phyloP scores from a whole-genome alignment of 2,888 invertebrate species.

The Calameuta pallipes region DNA sequence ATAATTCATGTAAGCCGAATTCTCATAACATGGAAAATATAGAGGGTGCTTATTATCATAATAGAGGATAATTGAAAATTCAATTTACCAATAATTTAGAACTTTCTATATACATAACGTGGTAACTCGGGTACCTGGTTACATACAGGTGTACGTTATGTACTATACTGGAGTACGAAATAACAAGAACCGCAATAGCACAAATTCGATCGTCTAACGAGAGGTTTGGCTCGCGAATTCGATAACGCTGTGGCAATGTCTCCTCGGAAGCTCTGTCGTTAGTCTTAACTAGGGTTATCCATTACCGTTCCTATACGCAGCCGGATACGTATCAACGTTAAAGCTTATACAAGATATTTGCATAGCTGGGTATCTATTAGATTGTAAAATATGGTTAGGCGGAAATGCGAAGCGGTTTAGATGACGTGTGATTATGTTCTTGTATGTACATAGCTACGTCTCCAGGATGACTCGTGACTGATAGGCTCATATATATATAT shows the following conservation, averaged over 20 bases:
- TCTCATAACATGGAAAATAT: not conserved
- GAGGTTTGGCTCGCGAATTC: not conserved
- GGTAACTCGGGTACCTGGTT: not conserved
- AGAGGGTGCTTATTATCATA: not conserved
- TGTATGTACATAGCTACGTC: not conserved
- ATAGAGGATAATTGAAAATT: not conserved
- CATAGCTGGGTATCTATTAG: not conserved
- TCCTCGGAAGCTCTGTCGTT: not conserved
- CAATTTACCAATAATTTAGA: not conserved
- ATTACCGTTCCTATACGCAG: not conserved
- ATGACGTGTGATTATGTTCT: not conserved
- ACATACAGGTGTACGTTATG: not conserved
- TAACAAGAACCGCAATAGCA: not conserved
- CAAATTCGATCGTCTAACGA: not conserved
- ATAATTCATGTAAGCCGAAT: not conserved
- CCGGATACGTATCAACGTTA: not conserved
- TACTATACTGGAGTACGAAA: not conserved
- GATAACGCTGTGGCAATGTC: not conserved
- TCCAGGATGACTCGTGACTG: not conserved
- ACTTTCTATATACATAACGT: not conserved
- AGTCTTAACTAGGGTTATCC: not conserved
- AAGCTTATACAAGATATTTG: constrained; percentile 2
- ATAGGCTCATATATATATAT: not conserved
- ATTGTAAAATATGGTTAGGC: not conserved
- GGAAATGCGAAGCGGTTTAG: not conserved